Conservation (phyloP, 2,888 invertebrate genomes). For the Caprella mutica region DNA sequence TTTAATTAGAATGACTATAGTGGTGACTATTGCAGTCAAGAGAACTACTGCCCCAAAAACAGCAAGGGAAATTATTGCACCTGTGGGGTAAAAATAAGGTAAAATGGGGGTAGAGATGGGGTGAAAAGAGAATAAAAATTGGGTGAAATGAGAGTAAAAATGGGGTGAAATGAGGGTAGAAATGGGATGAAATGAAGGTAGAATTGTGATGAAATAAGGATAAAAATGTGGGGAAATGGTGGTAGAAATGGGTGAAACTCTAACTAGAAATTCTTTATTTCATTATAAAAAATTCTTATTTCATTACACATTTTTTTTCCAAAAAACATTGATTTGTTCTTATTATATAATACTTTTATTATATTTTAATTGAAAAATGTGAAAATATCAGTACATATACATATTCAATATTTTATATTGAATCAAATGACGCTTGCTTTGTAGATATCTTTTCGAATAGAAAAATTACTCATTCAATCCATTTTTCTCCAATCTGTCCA, state of each 20-base stretch:
- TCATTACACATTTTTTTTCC: too few relatives aligned
- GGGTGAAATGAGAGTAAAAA: neutral
- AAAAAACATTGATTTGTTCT: too few relatives aligned
- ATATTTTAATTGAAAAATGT: too few relatives aligned
- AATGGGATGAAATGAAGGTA: neutral
- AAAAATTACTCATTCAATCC: too few relatives aligned
- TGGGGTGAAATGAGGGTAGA: neutral
- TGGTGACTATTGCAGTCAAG: conserved; percentile 75
- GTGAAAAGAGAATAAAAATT: neutral
- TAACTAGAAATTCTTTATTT: too few relatives aligned
- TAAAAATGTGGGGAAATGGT: neutral
- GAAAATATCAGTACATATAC: too few relatives aligned
- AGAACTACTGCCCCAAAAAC: conserved; percentile 86
- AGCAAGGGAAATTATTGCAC: conserved; percentile 75
- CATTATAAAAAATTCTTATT: too few relatives aligned
- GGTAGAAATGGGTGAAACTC: neutral
- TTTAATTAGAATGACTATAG: conserved; percentile 72
- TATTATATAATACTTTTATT: too few relatives aligned
- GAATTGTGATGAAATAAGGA: neutral
- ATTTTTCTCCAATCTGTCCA: too few relatives aligned
- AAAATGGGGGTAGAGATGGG: neutral
- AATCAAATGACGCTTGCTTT: too few relatives aligned
- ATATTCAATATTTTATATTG: too few relatives aligned
- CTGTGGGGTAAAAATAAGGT: conserved; percentile 36
- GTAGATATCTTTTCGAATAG: too few relatives aligned